Conservation (phyloP, 2,888 invertebrate genomes). For the Sminthurides aquaticus region DNA sequence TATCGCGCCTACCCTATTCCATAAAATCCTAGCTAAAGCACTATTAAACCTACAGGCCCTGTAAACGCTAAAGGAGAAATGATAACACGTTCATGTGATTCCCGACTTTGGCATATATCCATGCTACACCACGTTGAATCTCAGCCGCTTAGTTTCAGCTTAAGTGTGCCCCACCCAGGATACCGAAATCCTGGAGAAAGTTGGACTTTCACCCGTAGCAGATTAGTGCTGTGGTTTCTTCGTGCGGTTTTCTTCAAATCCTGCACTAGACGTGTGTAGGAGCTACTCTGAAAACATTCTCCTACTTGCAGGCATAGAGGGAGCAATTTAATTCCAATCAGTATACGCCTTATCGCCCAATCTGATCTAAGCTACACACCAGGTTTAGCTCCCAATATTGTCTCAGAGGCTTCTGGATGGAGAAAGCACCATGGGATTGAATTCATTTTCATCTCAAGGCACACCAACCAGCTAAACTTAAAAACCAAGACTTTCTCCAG, state of each 20-base stretch:
- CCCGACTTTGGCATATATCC: not conserved
- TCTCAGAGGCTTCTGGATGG: too few species aligned
- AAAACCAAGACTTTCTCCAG: too few species aligned
- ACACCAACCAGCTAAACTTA: too few species aligned
- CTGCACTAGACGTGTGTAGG: not conserved
- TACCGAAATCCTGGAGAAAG: not conserved
- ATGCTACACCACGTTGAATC: not conserved
- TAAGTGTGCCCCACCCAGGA: not conserved
- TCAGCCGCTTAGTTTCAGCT: too few species aligned
- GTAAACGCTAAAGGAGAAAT: not conserved
- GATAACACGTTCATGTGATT: not conserved
- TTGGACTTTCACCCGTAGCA: not conserved
- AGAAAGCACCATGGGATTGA: too few species aligned
- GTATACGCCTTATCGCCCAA: too few species aligned
- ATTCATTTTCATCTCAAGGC: too few species aligned
- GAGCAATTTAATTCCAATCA: not conserved
- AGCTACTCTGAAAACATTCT: not conserved
- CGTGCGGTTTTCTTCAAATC: not conserved
- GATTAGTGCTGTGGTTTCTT: not conserved
- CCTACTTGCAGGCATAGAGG: not conserved
- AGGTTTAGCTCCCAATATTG: too few species aligned
- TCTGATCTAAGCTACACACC: too few species aligned
- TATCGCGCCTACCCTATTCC: not conserved
- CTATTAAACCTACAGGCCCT: not conserved
- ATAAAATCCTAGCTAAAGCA: too few species aligned